Evolutionary conservation across 1,140 invertebrate genomes (phyloP), one percentile per base, ranked within the genome.

Genomic region (Lerema accius): DNA sequence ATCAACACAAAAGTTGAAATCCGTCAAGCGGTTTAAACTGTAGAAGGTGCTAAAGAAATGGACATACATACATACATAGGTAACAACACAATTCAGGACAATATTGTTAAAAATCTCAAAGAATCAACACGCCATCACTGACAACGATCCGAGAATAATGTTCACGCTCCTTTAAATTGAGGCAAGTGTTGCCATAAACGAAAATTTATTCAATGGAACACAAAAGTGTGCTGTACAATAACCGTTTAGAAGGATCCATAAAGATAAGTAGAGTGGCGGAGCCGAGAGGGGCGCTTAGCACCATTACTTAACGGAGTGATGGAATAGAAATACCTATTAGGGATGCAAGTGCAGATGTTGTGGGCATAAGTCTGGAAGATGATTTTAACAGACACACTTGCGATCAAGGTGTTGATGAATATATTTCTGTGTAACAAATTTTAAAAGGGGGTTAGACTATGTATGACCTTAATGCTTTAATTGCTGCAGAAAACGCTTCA

Each of bases 341-440:
- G 55, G 63, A 69, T 67, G 64, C 63, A 64, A 62, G 43, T 66
- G 64, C 64, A 70, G 50, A n/a, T n/a, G n/a, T 32, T 56, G 37
- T 19, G 45, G 49, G 59, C 50, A 58, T 58, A 58, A 61, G 42
- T 49, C n/a, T 50, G 59, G 46, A 37, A 59, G 65, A 69, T 64
- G 71, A 65, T 42, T 63, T 69, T 37, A 50, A 14, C 28, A 40
- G 23, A 13, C 42, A 23, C 0, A 19, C 23, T 43, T 28, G 26
- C 39, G 23, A 10, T 28, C 3, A 11, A 32, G 42, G 3, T 5
- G 32, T 32, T 28, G 14, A 23, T 6, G 23, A 23, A 3, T 42
- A 5, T 15, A 42, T 14, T 42, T 14, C 39, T 4, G 6, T 5
- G 39, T 40, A 3, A 2, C 19, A 3, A n/a, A n/a, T n/a, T n/a